A percentile compares a stretch with the other conserved stretches of the same genome.
These are phyloP conservation scores for Channa argus DNA, from an alignment of 2,113 vertebrate species.

Conservation along the genomic window DNA sequence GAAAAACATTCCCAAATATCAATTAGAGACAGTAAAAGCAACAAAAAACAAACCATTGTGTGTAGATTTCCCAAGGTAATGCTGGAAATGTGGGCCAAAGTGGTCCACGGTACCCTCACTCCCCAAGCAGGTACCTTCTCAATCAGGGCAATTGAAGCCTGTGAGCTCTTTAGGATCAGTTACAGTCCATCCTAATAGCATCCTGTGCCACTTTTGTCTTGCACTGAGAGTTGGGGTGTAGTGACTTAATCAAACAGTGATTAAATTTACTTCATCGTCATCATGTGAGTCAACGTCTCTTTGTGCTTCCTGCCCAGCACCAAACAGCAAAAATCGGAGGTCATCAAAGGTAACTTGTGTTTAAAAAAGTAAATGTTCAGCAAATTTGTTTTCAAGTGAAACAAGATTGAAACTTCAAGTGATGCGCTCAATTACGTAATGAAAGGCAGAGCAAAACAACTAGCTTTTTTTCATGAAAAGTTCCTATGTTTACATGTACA, in stretches of 20 bases:
- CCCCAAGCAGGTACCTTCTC: constrained; percentile 24
- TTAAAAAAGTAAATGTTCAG: too few species aligned
- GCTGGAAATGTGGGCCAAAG: constrained; percentile 25
- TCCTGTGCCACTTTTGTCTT: background rate
- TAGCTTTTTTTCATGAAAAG: too few species aligned
- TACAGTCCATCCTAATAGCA: constrained; percentile 18
- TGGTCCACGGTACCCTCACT: constrained; percentile 29
- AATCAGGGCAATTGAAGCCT: constrained; percentile 33
- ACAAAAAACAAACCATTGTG: background rate
- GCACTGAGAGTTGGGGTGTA: background rate
- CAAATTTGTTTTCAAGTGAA: too few species aligned
- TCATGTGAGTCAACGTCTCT: too few species aligned
- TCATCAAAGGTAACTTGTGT: too few species aligned
- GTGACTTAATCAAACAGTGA: background rate
- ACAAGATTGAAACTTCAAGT: too few species aligned
- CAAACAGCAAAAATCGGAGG: too few species aligned
- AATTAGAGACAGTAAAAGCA: background rate
- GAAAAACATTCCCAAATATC: background rate
- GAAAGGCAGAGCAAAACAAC: too few species aligned
- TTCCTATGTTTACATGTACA: too few species aligned
- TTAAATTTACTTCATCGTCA: background rate
- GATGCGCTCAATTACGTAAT: too few species aligned
- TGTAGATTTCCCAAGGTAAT: constrained; percentile 37
- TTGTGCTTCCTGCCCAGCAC: too few species aligned
- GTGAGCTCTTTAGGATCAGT: constrained; percentile 41